A percentile compares a stretch with the other conserved stretches of the same genome.
These are phyloP conservation scores for Periplaneta americana DNA, from an alignment of 1,140 invertebrate species.

Conservation along the genomic window DNA sequence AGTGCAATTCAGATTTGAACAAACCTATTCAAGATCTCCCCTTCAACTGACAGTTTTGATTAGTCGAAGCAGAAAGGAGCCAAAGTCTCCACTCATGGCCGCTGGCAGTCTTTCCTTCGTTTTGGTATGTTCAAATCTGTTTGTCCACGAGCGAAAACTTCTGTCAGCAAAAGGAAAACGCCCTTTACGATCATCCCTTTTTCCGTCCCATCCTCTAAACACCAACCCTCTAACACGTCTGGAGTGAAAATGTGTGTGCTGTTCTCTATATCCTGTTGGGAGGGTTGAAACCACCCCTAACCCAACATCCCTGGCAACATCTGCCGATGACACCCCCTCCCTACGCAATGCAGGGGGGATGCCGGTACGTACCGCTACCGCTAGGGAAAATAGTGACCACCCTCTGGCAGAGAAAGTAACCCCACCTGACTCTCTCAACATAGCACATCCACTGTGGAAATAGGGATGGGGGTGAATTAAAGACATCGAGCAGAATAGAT, in stretches of 20 bases:
- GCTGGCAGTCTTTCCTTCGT: background rate
- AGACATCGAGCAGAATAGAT: background rate
- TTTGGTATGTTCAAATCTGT: background rate
- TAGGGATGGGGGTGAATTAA: background rate
- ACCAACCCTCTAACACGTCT: background rate
- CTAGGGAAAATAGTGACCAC: background rate
- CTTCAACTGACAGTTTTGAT: too few relatives aligned
- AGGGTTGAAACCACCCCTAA: background rate
- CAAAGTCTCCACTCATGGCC: too few relatives aligned
- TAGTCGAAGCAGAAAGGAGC: too few relatives aligned
- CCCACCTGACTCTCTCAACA: background rate
- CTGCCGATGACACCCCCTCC: background rate
- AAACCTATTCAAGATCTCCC: too few relatives aligned
- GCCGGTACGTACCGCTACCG: background rate
- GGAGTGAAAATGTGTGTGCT: background rate
- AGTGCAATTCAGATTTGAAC: too few relatives aligned
- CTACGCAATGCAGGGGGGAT: background rate
- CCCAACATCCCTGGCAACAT: background rate
- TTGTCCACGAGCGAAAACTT: background rate
- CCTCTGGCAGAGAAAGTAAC: background rate
- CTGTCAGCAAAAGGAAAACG: background rate
- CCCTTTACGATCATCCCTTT: background rate
- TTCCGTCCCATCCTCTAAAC: background rate
- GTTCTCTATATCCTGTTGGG: background rate
- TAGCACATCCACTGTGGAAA: too few relatives aligned